Evolutionary conservation across 2,888 invertebrate genomes (phyloP).

Genomic region (Eledone cirrhosa): DNA sequence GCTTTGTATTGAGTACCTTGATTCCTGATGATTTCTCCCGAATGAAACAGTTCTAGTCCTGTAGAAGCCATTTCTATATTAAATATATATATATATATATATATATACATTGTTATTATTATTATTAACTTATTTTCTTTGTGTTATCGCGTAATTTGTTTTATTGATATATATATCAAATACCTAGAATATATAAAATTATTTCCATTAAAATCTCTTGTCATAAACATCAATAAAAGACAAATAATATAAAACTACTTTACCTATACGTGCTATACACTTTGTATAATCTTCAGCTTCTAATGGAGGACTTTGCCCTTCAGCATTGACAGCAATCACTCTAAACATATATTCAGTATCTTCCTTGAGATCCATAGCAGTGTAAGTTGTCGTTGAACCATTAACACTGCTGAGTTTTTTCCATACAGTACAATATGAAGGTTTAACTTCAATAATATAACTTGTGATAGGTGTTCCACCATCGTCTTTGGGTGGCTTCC

Average conservation of each 20-base stretch:
- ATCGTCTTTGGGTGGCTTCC: constrained; percentile 61
- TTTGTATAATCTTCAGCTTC: constrained; percentile 73
- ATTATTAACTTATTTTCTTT: too few relatives aligned
- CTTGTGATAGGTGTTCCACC: constrained; percentile 54
- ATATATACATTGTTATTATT: too few relatives aligned
- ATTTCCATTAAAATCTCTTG: too few relatives aligned
- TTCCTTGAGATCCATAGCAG: constrained; percentile 55
- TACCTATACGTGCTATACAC: neutral
- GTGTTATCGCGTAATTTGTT: too few relatives aligned
- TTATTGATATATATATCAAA: too few relatives aligned
- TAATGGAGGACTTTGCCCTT: constrained; percentile 68
- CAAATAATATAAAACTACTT: neutral
- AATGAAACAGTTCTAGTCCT: too few relatives aligned
- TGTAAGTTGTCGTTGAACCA: constrained; percentile 46
- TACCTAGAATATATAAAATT: too few relatives aligned
- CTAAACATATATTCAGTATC: constrained; percentile 61
- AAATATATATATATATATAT: too few relatives aligned
- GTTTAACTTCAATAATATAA: constrained; percentile 49
- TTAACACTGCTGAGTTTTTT: constrained; percentile 73
- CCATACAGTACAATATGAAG: constrained; percentile 71
- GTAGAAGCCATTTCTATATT: too few relatives aligned
- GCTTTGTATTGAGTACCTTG: too few relatives aligned
- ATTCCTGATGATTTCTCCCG: too few relatives aligned
- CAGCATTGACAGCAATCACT: constrained; percentile 62
- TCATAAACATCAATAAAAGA: too few relatives aligned